Evolutionary conservation across 2,113 vertebrate species (phyloP), one percentile per base, ranked within the genome.

Genomic region (Dicaeum eximium): DNA sequence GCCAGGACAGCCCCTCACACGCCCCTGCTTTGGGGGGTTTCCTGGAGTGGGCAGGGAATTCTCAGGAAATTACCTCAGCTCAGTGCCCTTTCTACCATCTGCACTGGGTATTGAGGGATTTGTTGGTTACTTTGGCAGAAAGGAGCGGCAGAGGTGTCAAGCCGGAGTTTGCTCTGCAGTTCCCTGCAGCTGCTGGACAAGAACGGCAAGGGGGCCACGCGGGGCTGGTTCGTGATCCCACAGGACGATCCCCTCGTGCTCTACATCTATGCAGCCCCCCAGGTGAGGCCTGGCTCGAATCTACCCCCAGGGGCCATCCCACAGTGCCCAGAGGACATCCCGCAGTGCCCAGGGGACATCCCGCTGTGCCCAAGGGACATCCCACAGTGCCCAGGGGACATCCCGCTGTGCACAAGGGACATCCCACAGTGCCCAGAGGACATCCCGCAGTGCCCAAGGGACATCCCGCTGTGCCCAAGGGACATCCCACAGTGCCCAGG

Each of bases 211-310:
- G 93, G 80, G 1, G 40, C 96, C 56, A 83, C 67, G 0, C 92
- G 96, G 77, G 97, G 97, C 93, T 98, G 98, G 98, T 98, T 98
- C 0, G 98, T 97, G 79, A 98, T 98, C 85, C 98, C 98, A 0
- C 93, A 22, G 90, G 97, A 98, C 0, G 98, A 98, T 74, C 98
- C 98, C 30, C 97, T 98, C 0, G 97, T 98, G 86, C 96, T 98
- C 38, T 98, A 98, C 14, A 20, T 98, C 95, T 98, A 98, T 0
- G 97, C 95, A 2, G 98, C 98, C 33, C 98, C 98, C 3, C 98
- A 98, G 98, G 98, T 98, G 95, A 69, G 25, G 42, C 44, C 2
- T 1, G 13, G 51, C 56, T 45, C 0, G 0, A 17, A 20, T 56
- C 82, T 35, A 5, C 10, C 71, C 27, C 12, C 38, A 1, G 7